A percentile compares a stretch with the other conserved stretches of the same genome.
Conservation (phyloP, 2,888 invertebrate genomes). For the Smittia sp. region DNA sequence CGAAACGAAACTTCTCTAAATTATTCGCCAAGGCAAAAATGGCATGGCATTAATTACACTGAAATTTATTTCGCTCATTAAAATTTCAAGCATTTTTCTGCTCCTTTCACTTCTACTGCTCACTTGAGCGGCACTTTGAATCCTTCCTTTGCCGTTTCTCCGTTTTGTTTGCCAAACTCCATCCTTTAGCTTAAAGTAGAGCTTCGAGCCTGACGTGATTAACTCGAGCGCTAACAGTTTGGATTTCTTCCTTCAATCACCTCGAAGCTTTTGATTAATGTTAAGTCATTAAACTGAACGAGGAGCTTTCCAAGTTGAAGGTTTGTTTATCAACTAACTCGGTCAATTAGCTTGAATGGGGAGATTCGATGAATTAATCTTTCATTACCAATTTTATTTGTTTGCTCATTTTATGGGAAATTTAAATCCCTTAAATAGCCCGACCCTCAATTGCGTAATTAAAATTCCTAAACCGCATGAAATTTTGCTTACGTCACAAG, state of each 20-base stretch:
- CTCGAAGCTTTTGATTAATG: too few relatives aligned
- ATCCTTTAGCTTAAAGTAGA: not conserved
- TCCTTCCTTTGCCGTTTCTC: not conserved
- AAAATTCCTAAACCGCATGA: too few relatives aligned
- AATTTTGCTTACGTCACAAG: too few relatives aligned
- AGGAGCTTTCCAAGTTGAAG: too few relatives aligned
- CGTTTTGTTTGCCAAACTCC: not conserved
- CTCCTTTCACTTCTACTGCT: not conserved
- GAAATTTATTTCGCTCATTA: conserved; percentile 32
- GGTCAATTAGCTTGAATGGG: too few relatives aligned
- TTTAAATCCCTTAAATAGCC: too few relatives aligned
- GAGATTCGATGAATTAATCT: too few relatives aligned
- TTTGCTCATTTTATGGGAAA: too few relatives aligned
- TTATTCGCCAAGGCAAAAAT: not conserved
- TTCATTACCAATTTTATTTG: too few relatives aligned
- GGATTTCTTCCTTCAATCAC: not conserved
- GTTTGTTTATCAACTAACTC: too few relatives aligned
- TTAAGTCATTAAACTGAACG: too few relatives aligned
- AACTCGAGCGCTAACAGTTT: not conserved
- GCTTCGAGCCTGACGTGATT: not conserved
- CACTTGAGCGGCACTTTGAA: not conserved
- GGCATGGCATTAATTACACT: conserved; percentile 32
- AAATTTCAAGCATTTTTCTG: conserved; percentile 30
- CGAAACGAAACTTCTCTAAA: not conserved
- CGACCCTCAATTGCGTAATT: too few relatives aligned